Conservation (phyloP, 2,888 invertebrate species). For the Opisthograptis luteolata region DNA sequence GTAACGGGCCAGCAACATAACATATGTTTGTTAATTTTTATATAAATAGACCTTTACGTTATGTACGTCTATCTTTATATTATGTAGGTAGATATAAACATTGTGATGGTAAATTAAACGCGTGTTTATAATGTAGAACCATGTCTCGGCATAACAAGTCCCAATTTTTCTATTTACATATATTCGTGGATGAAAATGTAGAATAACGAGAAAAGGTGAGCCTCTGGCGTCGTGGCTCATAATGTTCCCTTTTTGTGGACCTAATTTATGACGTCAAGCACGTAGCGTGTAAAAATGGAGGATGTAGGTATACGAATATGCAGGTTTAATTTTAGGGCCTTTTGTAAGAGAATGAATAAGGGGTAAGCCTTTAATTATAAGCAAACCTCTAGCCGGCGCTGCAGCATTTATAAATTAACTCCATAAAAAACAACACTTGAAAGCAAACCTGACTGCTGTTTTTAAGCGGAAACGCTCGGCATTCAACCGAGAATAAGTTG, state of each 20-base stretch:
- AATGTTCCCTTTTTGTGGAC: conserved; percentile 71
- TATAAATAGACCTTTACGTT: no score
- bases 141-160: conserved; percentile 39
- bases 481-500: conserved; percentile 39
- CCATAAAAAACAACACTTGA: conserved; percentile 54
- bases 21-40: no score
- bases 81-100: no score
- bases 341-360: conserved; percentile 71
- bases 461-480: conserved; percentile 39
- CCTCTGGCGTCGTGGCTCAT: conserved; percentile 61
- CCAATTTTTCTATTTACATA: conserved; percentile 53
- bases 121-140: neutral
- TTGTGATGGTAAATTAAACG: neutral
- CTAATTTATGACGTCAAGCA: conserved; percentile 74
- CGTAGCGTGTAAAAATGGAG: conserved; percentile 67
- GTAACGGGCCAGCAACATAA: no score
- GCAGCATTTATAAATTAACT: conserved; percentile 59
- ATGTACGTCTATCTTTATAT: no score
- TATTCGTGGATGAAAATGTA: conserved; percentile 54
- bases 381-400: conserved; percentile 53
- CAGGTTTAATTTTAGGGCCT: conserved; percentile 72
- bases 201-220: conserved; percentile 66
- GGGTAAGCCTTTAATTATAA: conserved; percentile 73
- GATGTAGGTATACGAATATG: conserved; percentile 71
- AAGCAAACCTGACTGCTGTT: conserved; percentile 46